These are phyloP conservation scores for Microplitis manilae DNA, from an alignment of 2,888 invertebrate genomes.

Conservation along the genomic window DNA sequence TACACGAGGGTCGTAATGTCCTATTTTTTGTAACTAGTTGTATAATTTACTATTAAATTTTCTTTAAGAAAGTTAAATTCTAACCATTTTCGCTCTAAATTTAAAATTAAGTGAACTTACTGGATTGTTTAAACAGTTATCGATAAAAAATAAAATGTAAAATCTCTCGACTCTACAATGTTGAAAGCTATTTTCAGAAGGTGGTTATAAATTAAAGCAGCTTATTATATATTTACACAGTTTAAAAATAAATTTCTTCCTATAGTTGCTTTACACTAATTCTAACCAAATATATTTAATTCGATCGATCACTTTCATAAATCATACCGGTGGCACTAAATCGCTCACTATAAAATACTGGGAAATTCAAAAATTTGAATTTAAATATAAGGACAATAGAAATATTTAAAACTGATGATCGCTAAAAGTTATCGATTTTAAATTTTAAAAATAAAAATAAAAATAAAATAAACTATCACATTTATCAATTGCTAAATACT, in stretches of 20 bases:
- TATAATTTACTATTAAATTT: too few species aligned
- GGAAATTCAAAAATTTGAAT: too few species aligned
- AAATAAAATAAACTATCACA: conserved; percentile 11
- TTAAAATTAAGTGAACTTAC: neutral
- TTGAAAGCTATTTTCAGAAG: neutral
- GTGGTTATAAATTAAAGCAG: neutral
- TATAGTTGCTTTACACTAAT: conserved; percentile 9
- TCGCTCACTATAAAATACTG: too few species aligned
- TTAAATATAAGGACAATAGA: neutral
- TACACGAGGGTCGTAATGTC: too few species aligned
- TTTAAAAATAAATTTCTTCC: neutral
- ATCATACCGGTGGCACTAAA: neutral
- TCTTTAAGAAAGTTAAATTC: too few species aligned
- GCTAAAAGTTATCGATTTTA: conserved; percentile 32
- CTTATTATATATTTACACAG: neutral
- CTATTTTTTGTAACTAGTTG: too few species aligned
- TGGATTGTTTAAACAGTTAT: neutral
- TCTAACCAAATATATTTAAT: neutral
- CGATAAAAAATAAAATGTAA: neutral
- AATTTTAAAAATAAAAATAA: conserved; percentile 20
- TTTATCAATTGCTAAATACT: conserved; percentile 36
- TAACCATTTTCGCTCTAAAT: too few species aligned
- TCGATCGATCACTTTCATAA: neutral
- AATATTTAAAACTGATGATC: neutral
- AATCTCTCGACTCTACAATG: neutral